A percentile compares a stretch with the other conserved stretches of the same genome.
Evolutionary conservation across 1,140 invertebrate genomes (phyloP).

Genomic region (Trypoxylus dichotomus): DNA sequence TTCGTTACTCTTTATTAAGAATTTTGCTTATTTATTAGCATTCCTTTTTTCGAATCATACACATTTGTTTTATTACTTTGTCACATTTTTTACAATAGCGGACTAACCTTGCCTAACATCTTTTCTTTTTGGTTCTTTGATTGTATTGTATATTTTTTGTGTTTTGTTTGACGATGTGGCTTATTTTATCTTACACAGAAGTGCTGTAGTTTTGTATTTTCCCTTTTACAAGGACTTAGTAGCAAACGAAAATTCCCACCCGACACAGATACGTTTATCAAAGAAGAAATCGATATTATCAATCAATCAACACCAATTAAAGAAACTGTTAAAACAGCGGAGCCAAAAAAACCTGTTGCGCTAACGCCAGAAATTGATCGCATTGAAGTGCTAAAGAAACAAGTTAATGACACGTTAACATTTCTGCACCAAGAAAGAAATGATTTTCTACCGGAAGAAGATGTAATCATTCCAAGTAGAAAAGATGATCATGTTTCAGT

Average conservation of each 20-base stretch:
- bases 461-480: slow-evolving; percentile 50
- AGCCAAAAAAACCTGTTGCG: not conserved
- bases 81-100: not conserved
- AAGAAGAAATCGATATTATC: not conserved
- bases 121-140: not conserved
- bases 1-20: slow-evolving; percentile 5
- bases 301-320: slow-evolving; percentile 10
- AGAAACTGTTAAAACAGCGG: not conserved
- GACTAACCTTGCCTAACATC: not conserved
- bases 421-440: slow-evolving; percentile 53
- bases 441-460: slow-evolving; percentile 51
- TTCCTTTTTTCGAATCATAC: not conserved
- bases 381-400: slow-evolving; percentile 47
- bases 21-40: slow-evolving; percentile 10
- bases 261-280: slow-evolving; percentile 9
- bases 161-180: slow-evolving; percentile 3
- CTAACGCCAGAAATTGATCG: slow-evolving; percentile 34
- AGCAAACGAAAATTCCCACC: not conserved
- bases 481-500: slow-evolving; percentile 51
- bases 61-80: not conserved
- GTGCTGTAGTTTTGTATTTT: slow-evolving; percentile 27
- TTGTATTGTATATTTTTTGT: slow-evolving; percentile 20
- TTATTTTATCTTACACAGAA: slow-evolving; percentile 23
- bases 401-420: slow-evolving; percentile 50
- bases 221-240: slow-evolving; percentile 18